A percentile compares a stretch with the other conserved stretches of the same genome.
Evolutionary conservation across 2,797 vertebrate species (phyloP).

Genomic region (Myotis findleyi): DNA sequence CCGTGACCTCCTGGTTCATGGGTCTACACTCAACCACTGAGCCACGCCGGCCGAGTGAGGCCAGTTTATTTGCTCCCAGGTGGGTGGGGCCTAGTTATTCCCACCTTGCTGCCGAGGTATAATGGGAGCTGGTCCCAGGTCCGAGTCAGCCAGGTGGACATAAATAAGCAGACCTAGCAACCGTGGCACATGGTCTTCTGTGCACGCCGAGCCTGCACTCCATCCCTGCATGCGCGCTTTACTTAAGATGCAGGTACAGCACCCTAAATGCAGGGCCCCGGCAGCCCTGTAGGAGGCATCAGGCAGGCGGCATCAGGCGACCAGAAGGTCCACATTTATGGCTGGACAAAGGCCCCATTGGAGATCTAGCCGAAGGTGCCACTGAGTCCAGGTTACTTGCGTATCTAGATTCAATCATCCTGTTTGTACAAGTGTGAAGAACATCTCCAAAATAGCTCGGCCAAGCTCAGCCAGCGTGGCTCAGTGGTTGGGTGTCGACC

Average conservation of each 20-base stretch:
- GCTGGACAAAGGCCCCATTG: not conserved
- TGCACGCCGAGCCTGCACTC: not conserved
- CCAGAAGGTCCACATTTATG: slow-evolving; percentile 14
- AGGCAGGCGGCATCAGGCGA: not conserved
- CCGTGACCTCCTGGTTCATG: too few species aligned
- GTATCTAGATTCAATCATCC: too few species aligned
- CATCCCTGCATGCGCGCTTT: not conserved
- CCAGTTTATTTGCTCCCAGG: not conserved
- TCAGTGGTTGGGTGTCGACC: too few species aligned
- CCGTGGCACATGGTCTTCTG: not conserved
- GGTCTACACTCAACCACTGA: too few species aligned
- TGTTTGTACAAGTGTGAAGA: not conserved
- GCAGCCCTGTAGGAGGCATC: not conserved
- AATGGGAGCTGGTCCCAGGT: not conserved
- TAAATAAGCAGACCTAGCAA: not conserved
- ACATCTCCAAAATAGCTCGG: not conserved
- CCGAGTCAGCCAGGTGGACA: not conserved
- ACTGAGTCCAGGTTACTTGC: not conserved
- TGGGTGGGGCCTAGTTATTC: not conserved
- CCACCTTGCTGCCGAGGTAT: not conserved
- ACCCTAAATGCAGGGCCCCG: not conserved
- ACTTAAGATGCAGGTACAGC: not conserved
- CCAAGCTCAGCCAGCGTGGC: not conserved
- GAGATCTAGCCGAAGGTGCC: not conserved
- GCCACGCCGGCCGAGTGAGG: too few species aligned